phyloP scores from a whole-genome alignment of 2,888 invertebrate species.

The Meta bourneti region DNA sequence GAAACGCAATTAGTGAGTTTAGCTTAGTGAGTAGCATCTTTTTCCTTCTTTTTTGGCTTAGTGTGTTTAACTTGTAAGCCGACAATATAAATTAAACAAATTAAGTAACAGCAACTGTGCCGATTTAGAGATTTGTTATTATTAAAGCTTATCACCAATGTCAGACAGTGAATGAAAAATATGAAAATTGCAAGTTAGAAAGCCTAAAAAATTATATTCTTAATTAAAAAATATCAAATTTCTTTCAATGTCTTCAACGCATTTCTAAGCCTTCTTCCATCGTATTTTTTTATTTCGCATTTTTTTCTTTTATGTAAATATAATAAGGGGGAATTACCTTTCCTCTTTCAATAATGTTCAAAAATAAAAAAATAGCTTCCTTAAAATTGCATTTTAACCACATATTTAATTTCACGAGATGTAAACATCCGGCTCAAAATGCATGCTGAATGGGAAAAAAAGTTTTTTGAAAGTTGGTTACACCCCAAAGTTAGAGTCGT shows the following conservation, averaged over 20 bases:
- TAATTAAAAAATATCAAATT: background rate
- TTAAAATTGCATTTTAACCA: background rate
- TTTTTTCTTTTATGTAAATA: background rate
- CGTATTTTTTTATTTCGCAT: background rate
- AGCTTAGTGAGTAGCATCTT: no score
- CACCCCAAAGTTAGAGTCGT: constrained; percentile 40
- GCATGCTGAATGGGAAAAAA: background rate
- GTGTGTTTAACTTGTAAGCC: no score
- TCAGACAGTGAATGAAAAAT: no score
- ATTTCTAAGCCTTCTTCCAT: background rate
- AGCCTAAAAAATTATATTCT: background rate
- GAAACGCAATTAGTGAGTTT: no score
- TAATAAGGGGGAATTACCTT: background rate
- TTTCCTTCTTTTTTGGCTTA: no score
- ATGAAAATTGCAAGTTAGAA: no score
- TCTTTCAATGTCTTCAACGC: background rate
- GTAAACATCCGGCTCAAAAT: constrained; percentile 63
- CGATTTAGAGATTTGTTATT: no score
- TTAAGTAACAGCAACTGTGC: no score
- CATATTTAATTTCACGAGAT: constrained; percentile 11
- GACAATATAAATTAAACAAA: no score
- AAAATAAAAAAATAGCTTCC: background rate
- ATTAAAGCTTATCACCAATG: no score
- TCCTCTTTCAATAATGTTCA: background rate
- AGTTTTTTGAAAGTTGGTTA: constrained; percentile 34